Base-by-base conservation (phyloP, 2,797 vertebrate genomes). In the Naso thynnoides region DNA sequence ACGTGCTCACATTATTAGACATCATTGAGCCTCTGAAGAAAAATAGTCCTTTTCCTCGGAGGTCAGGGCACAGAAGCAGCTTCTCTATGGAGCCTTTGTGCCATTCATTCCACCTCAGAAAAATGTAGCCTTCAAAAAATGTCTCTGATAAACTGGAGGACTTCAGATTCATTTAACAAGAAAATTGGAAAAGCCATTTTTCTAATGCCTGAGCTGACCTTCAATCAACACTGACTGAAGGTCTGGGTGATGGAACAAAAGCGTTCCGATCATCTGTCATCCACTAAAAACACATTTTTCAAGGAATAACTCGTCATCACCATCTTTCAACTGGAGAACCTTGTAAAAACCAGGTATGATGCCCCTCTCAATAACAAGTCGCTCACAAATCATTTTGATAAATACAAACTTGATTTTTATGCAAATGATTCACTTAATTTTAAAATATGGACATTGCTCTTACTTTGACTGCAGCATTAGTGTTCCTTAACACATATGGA, bases 231-330 rank as follows among this genome's bases (percentile, higher is more conserved):
- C 33, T 10, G 58, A 64, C 33, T 26, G 69, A 54, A 54, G 54
- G 38, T 80, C 41, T 44, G 71, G 39, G 14, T 57, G 74, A 77
- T 71, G 57, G 76, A 70, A 66, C 65, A 77, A 64, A 76, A 74
- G 26, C 26, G 7, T 60, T 36, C 11, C 21, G 44, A 29, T 79
- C 73, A 73, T 75, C 66, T 47, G 41, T 72, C 70, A 65, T 27
- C 44, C 39, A 26, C 42, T 21, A 52, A 44, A 47, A 49, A 55
- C n/a, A 6, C 57, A 63, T 72, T 70, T 59, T 31, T 33, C 50
- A 61, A 31, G 7, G 31, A 52, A 65, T 29, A 36, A 21, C 64
- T 26, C 39, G 33, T 68, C 47, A 27, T 68, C 47, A 27, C 45
- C 1, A 8, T 14, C 48, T 41, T 67, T 19, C 26, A 66, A 2